Conservation (phyloP, 2,113 vertebrate species). For the Fulica atra region DNA sequence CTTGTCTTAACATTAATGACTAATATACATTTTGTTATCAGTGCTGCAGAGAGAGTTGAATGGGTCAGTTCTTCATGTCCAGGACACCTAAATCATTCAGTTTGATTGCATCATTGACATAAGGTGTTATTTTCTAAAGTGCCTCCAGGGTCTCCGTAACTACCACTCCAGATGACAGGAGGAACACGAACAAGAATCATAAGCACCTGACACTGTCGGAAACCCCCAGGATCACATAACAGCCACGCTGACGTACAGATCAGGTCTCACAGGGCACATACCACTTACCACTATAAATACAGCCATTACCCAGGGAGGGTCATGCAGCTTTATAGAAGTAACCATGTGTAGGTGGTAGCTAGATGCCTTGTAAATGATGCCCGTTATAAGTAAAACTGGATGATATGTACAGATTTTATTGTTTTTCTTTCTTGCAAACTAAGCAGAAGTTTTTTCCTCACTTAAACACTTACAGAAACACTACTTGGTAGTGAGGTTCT, state of each 20-base stretch:
- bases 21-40: neutral
- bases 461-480: neutral
- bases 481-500: neutral
- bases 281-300: neutral
- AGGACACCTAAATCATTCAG: neutral
- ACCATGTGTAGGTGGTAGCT: neutral
- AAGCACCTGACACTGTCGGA: neutral
- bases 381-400: neutral
- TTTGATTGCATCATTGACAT: neutral
- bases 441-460: neutral
- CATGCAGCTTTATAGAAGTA: neutral
- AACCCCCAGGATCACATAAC: neutral
- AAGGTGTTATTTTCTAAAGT: conserved; percentile 28
- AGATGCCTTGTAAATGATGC: neutral
- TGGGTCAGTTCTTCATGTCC: neutral
- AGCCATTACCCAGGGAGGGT: neutral
- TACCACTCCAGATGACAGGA: neutral
- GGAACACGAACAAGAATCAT: neutral
- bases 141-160: neutral
- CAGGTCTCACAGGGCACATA: neutral
- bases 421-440: neutral
- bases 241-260: neutral
- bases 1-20: neutral
- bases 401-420: neutral
- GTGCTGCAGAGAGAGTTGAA: neutral